Base-by-base conservation (phyloP, 23 tunicate species). In the Ciona savignyi region DNA sequence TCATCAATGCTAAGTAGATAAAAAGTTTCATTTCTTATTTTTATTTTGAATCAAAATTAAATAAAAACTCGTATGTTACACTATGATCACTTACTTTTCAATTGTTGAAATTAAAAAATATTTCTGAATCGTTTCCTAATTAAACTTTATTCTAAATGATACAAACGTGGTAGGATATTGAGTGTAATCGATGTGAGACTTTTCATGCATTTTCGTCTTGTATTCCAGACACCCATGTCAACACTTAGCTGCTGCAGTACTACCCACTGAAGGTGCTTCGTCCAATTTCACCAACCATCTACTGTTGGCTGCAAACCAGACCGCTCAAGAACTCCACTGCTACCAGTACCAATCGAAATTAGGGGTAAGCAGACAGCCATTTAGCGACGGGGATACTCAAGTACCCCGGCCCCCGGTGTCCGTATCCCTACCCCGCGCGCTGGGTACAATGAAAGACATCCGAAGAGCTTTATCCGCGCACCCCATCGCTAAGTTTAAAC, bases 161-260 rank as follows among this genome's bases (percentile, higher is more conserved):
- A n/a, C n/a, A n/a, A n/a, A n/a, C n/a, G n/a, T n/a, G n/a, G n/a
- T n/a, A n/a, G n/a, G n/a, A n/a, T n/a, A n/a, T n/a, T n/a, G n/a
- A n/a, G n/a, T n/a, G n/a, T n/a, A n/a, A n/a, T n/a, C n/a, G n/a
- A n/a, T n/a, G n/a, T n/a, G n/a, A n/a, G n/a, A n/a, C n/a, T n/a
- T n/a, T n/a, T n/a, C n/a, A n/a, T n/a, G n/a, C n/a, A n/a, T n/a
- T n/a, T n/a, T n/a, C 20, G 15, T 11, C 15, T 21, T n/a, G 15
- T n/a, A n/a, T 69, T 69, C 29, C 73, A 69, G 73, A 69, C 23
- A 69, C 24, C 73, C 73, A 31, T 69, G 73, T 31, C 73, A 69
- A 20, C 73, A 69, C 9, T 19, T 69, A 33, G 73, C 73, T 69
- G 73, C 25, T n/a, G 1, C 34, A 20, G 2, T 23, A 6, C 23